Base-by-base conservation (phyloP, 2,888 invertebrate genomes). In the Brachypalpus laphriformis region DNA sequence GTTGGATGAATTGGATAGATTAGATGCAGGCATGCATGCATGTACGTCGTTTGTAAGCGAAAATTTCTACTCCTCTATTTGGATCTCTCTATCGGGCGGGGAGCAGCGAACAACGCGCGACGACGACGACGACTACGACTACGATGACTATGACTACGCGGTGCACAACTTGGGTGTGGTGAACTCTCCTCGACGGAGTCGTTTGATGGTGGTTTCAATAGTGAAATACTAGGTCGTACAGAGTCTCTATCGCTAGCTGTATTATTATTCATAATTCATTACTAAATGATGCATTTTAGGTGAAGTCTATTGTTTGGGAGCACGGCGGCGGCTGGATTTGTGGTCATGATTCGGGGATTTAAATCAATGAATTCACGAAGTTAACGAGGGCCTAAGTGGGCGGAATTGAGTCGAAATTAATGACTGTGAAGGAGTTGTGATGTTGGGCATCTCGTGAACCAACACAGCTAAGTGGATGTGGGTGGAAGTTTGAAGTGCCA, bases 11-110 rank as follows among this genome's bases (percentile, higher is more conserved):
- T 81, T 75, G 75, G 65, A 81, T 70, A 85, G 85, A 85, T 85
- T 81, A 85, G 85, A 85, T 81, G 85, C 75, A 75, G 54, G 80
- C 75, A 85, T 85, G 85, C 81, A 85, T 85, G 85, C 85, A 81
- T 85, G 85, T 85, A 81, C 75, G 59, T 81, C 85, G 85, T 85
- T 85, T 85, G 85, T 85, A 81, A 82, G 61, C 72, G 18, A 65
- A 76, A 28, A 59, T 20, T 57, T 57, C 16, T 40, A 63, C 65
- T 71, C 45, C 71, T 76, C 77, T 59, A 71, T 59, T 14, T 34
- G 37, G 57, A 65, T 57, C 28, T 28, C 65, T 70, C 59, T n/a
- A 20, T 7, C 40, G 6, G 5, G 6, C 9, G 25, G 25, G 4
- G 25, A 16, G 16, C 3, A 51, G 51, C 54, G 42, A 42, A 78